Evolutionary conservation across 1,140 invertebrate species (phyloP).

Genomic region (Coboldia fuscipes): DNA sequence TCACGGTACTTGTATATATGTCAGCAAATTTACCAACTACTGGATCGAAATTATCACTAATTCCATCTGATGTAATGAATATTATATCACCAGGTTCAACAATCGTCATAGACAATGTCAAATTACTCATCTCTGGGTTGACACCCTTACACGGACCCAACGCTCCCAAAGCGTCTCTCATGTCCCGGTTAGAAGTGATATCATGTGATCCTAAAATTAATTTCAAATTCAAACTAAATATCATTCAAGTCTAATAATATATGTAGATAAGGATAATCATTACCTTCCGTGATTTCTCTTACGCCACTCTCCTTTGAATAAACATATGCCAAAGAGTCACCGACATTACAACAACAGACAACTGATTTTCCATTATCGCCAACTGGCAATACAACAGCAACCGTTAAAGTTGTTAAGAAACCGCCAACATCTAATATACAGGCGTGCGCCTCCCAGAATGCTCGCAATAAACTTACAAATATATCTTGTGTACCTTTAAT

Average conservation of each 20-base stretch:
- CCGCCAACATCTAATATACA: slow-evolving; percentile 72
- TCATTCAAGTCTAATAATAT: neutral
- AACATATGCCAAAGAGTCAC: slow-evolving; percentile 74
- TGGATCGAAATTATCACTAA: slow-evolving; percentile 86
- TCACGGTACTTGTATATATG: slow-evolving; percentile 22
- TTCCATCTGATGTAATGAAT: slow-evolving; percentile 77
- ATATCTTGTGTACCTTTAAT: slow-evolving; percentile 34
- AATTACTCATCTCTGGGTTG: slow-evolving; percentile 75
- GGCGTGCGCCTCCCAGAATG: slow-evolving; percentile 72
- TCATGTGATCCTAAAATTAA: slow-evolving; percentile 62
- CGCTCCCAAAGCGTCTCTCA: slow-evolving; percentile 78
- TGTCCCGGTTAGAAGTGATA: slow-evolving; percentile 69
- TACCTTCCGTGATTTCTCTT: slow-evolving; percentile 46
- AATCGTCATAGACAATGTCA: slow-evolving; percentile 75
- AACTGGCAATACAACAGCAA: slow-evolving; percentile 50
- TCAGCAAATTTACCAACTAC: slow-evolving; percentile 85
- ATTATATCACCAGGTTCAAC: slow-evolving; percentile 68
- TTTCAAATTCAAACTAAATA: neutral
- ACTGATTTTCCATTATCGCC: slow-evolving; percentile 31
- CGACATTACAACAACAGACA: slow-evolving; percentile 79
- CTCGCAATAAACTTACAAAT: slow-evolving; percentile 55
- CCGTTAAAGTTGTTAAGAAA: slow-evolving; percentile 68
- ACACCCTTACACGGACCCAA: slow-evolving; percentile 72
- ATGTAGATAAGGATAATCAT: slow-evolving; percentile 2
- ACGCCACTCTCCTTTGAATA: slow-evolving; percentile 58